Conservation (phyloP, 2,888 invertebrate genomes). For the Tipula lateralis region DNA sequence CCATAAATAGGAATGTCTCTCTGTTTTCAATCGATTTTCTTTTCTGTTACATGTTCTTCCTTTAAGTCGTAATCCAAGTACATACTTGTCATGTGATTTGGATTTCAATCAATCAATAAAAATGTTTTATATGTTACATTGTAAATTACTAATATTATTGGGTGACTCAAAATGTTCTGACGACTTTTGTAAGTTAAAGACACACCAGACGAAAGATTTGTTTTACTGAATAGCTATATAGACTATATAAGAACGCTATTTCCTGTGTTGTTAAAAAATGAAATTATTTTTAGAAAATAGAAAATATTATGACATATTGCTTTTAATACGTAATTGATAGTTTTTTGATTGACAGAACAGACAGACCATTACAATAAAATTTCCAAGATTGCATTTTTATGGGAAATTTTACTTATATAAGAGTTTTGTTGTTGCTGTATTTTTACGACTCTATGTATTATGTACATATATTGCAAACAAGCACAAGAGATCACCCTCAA, state of each 20-base stretch:
- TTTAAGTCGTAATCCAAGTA: neutral
- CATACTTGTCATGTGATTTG: neutral
- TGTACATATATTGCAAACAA: neutral
- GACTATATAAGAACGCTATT: no score
- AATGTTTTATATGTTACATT: neutral
- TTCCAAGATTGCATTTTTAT: neutral
- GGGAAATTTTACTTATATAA: neutral
- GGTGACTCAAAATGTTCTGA: neutral
- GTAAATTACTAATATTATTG: neutral
- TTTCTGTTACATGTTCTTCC: neutral
- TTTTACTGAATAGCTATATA: neutral
- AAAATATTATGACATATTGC: neutral
- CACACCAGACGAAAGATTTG: neutral
- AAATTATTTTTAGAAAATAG: neutral
- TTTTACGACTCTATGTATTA: neutral
- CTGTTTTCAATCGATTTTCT: neutral
- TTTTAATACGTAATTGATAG: neutral
- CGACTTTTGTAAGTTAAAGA: neutral
- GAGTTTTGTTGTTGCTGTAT: neutral
- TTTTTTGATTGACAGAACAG: neutral
- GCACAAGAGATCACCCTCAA: neutral
- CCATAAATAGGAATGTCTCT: neutral
- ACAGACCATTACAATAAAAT: neutral
- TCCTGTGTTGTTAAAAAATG: neutral
- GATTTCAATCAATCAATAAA: neutral